These are phyloP conservation scores for Spea hammondii DNA, from an alignment of 2,797 vertebrate species.

Conservation along the genomic window DNA sequence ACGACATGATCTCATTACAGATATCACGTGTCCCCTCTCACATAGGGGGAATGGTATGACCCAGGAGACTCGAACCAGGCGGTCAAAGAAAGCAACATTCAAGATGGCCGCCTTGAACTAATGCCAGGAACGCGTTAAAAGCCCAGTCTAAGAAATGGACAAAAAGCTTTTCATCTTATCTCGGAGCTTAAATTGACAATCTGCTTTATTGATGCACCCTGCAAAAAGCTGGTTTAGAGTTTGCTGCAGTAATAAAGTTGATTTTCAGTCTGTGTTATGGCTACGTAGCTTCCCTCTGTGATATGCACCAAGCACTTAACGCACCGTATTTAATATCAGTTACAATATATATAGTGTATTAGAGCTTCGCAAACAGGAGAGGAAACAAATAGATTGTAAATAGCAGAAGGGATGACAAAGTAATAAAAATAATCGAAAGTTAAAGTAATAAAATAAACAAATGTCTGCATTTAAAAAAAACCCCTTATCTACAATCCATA, in stretches of 20 bases:
- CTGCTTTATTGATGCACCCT: slow-evolving; percentile 32
- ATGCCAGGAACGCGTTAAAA: slow-evolving; percentile 20
- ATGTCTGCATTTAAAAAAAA: slow-evolving; percentile 19
- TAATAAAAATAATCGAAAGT: slow-evolving; percentile 33
- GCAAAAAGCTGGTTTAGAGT: slow-evolving; percentile 25
- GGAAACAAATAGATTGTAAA: neutral
- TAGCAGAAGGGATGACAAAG: neutral
- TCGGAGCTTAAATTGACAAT: slow-evolving; percentile 40
- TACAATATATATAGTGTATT: slow-evolving; percentile 15
- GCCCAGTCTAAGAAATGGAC: slow-evolving; percentile 11
- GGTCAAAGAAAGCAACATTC: slow-evolving; percentile 1
- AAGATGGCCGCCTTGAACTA: neutral
- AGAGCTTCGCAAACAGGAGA: neutral
- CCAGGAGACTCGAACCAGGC: no score
- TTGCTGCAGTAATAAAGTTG: slow-evolving; percentile 38
- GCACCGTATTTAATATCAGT: slow-evolving; percentile 7
- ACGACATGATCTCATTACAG: no score
- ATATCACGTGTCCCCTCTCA: no score
- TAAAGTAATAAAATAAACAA: slow-evolving; percentile 31
- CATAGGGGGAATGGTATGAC: no score
- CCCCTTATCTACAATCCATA: neutral
- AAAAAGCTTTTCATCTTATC: slow-evolving; percentile 42
- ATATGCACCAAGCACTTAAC: slow-evolving; percentile 23
- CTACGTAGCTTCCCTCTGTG: slow-evolving; percentile 18
- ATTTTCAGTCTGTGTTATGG: slow-evolving; percentile 34